Evolutionary conservation across 2,797 vertebrate genomes (phyloP).

Genomic region (Hydrolagus colliei): DNA sequence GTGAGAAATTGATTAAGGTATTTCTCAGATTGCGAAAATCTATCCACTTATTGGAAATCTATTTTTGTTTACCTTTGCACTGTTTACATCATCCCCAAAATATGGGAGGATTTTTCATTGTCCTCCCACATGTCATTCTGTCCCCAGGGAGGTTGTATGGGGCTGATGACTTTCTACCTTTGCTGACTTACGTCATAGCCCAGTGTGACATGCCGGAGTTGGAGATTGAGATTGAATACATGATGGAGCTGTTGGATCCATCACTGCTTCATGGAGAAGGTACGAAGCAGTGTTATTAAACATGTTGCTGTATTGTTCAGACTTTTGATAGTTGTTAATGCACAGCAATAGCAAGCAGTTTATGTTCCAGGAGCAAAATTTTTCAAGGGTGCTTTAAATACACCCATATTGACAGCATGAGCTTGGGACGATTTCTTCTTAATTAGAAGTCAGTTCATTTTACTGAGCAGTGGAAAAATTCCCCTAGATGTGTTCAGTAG

Average conservation of each 20-base stretch:
- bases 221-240: conserved; percentile 88
- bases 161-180: conserved; percentile 91
- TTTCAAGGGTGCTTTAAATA: too few species aligned
- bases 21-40: not conserved
- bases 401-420: too few species aligned
- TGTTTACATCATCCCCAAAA: not conserved
- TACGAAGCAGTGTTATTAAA: conserved; percentile 43
- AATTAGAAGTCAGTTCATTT: too few species aligned
- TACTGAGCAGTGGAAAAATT: too few species aligned
- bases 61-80: not conserved
- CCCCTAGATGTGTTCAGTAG: too few species aligned
- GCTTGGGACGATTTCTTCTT: too few species aligned
- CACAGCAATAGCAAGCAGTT: too few species aligned
- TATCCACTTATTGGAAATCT: not conserved
- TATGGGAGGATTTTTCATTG: not conserved
- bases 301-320: not conserved
- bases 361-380: too few species aligned
- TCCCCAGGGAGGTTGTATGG: conserved; percentile 83
- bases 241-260: conserved; percentile 93
- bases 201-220: conserved; percentile 92
- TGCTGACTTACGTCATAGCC: conserved; percentile 85
- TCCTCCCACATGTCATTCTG: not conserved
- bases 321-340: too few species aligned
- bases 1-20: not conserved
- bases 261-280: conserved; percentile 89